Conservation (phyloP, 2,888 invertebrate species). For the Pammene aurita region DNA sequence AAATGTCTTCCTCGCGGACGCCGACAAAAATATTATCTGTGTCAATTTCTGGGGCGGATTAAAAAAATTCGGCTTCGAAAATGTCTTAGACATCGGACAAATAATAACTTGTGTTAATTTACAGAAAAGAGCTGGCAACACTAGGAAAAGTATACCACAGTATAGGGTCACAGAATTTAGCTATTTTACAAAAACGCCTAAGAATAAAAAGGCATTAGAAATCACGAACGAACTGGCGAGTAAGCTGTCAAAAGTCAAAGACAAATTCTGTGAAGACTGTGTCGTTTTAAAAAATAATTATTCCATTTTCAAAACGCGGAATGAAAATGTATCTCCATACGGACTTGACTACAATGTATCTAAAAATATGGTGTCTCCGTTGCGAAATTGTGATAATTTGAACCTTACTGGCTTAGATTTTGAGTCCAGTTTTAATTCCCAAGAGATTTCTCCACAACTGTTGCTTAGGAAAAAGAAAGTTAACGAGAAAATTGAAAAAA, state of each 20-base stretch:
- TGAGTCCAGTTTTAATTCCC: slow-evolving; percentile 71
- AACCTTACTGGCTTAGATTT: slow-evolving; percentile 74
- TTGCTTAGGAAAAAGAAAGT: slow-evolving; percentile 63
- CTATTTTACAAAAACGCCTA: slow-evolving; percentile 85
- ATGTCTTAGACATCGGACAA: slow-evolving; percentile 83
- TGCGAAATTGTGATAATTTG: slow-evolving; percentile 56
- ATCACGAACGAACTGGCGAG: slow-evolving; percentile 73
- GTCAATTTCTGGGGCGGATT: slow-evolving; percentile 83
- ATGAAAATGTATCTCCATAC: slow-evolving; percentile 69
- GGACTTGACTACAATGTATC: slow-evolving; percentile 61
- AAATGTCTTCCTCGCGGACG: slow-evolving; percentile 84
- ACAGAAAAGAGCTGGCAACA: slow-evolving; percentile 81
- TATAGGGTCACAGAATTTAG: slow-evolving; percentile 85
- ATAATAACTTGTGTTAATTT: slow-evolving; percentile 85
- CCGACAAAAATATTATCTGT: slow-evolving; percentile 76
- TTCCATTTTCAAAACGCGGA: slow-evolving; percentile 48
- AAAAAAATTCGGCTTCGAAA: slow-evolving; percentile 77
- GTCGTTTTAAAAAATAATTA: slow-evolving; percentile 62
- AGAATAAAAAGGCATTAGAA: slow-evolving; percentile 73
- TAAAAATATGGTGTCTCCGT: slow-evolving; percentile 66
- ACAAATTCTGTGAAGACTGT: slow-evolving; percentile 64
- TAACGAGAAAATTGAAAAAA: slow-evolving; percentile 73
- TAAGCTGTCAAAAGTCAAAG: slow-evolving; percentile 51
- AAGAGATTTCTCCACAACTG: slow-evolving; percentile 60
- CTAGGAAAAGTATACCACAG: slow-evolving; percentile 79